Conservation (phyloP, 2,113 vertebrate genomes). For the Poicephalus gulielmi region DNA sequence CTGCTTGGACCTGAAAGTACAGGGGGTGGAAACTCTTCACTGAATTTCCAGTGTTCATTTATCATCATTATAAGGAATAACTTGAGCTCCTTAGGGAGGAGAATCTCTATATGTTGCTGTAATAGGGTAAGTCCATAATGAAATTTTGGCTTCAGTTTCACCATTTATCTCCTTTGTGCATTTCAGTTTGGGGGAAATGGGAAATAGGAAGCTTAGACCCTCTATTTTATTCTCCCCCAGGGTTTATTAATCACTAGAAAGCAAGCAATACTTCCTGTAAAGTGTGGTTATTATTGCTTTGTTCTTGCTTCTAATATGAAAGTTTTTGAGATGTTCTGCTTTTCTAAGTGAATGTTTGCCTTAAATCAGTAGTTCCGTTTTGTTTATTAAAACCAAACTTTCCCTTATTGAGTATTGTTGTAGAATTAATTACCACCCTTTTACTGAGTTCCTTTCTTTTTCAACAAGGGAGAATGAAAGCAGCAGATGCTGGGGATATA, state of each 20-base stretch:
- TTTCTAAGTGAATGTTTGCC: not conserved
- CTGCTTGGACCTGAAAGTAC: not conserved
- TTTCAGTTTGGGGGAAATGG: not conserved
- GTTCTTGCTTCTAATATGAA: not conserved
- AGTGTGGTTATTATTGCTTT: not conserved
- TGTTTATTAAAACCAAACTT: conserved; percentile 6
- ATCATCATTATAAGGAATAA: not conserved
- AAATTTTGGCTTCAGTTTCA: not conserved
- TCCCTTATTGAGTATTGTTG: not conserved
- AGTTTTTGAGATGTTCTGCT: not conserved
- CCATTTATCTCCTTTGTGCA: not conserved
- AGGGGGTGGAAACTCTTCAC: not conserved
- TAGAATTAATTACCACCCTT: conserved; percentile 7
- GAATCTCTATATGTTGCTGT: not conserved
- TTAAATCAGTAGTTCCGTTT: not conserved
- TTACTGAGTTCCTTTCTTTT: not conserved
- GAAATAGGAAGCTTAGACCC: not conserved
- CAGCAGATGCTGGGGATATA: not conserved
- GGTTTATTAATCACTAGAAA: conserved; percentile 12
- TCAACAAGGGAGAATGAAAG: not conserved
- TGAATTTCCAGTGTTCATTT: not conserved
- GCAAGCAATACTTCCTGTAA: not conserved
- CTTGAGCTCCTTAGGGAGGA: not conserved
- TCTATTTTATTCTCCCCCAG: not conserved
- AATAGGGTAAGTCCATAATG: not conserved